phyloP scores from a whole-genome alignment of 2,888 invertebrate genomes.

The Pandemis heparana region DNA sequence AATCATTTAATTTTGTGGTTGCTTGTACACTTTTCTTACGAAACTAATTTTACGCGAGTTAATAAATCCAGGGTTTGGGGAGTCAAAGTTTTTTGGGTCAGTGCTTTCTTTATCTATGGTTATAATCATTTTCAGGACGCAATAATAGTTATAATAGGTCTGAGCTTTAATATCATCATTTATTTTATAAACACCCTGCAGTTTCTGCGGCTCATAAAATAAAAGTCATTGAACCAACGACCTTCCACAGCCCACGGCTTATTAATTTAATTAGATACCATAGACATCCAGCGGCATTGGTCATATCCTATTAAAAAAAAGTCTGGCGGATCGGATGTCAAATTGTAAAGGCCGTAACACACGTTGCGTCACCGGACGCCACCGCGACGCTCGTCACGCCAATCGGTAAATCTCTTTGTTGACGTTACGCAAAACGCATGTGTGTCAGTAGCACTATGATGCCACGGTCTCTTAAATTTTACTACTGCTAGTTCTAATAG shows the following conservation, averaged over 20 bases:
- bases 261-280: slow-evolving; percentile 43
- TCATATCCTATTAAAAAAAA: slow-evolving; percentile 56
- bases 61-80: no score
- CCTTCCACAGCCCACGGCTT: slow-evolving; percentile 30
- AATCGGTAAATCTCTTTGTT: slow-evolving; percentile 69
- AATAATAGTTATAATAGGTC: not conserved
- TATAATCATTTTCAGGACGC: no score
- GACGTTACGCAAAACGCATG: slow-evolving; percentile 60
- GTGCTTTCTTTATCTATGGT: no score
- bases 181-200: not conserved
- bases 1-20: no score
- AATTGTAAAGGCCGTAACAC: slow-evolving; percentile 56
- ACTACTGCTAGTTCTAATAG: not conserved
- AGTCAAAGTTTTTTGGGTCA: no score
- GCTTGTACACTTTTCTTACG: no score
- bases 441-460: slow-evolving; percentile 51
- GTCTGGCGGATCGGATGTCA: slow-evolving; percentile 57
- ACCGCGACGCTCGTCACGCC: slow-evolving; percentile 49
- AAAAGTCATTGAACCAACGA: slow-evolving; percentile 6
- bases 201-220: not conserved
- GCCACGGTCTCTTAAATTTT: slow-evolving; percentile 27
- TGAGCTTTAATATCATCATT: not conserved
- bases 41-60: no score
- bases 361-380: slow-evolving; percentile 70
- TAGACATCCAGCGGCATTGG: slow-evolving; percentile 58